phyloP scores from a whole-genome alignment of 23 tunicate species.

The Oikopleura dioica region DNA sequence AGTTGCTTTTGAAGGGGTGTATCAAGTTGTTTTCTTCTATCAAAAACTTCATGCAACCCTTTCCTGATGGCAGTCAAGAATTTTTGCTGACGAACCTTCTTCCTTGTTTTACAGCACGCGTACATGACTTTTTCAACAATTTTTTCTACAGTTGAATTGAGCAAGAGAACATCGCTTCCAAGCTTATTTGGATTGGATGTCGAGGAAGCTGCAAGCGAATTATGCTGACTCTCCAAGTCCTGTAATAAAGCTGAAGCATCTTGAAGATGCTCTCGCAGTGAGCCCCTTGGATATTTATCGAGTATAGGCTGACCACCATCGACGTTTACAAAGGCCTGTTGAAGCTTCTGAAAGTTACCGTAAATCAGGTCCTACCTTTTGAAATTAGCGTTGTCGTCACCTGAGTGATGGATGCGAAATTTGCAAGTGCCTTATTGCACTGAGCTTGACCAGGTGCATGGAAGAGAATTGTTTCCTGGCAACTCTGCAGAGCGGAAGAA shows the following conservation, averaged over 20 bases:
- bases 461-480: no score
- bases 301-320: not conserved
- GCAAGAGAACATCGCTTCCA: not conserved
- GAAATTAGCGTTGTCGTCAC: no score
- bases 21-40: not conserved
- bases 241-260: not conserved
- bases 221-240: not conserved
- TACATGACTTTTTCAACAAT: not conserved
- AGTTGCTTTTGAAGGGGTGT: not conserved
- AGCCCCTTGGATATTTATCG: not conserved
- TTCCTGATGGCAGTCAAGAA: not conserved
- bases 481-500: no score
- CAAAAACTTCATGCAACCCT: not conserved
- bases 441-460: no score
- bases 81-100: not conserved
- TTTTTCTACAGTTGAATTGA: not conserved
- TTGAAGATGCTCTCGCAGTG: not conserved
- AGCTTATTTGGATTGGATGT: not conserved
- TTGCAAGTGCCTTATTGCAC: no score
- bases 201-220: not conserved
- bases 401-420: no score
- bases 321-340: not conserved
- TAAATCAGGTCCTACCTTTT: no score
- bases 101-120: slow-evolving; percentile 2
- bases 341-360: not conserved